phyloP scores from a whole-genome alignment of 2,113 vertebrate genomes.

The Hylia prasina region DNA sequence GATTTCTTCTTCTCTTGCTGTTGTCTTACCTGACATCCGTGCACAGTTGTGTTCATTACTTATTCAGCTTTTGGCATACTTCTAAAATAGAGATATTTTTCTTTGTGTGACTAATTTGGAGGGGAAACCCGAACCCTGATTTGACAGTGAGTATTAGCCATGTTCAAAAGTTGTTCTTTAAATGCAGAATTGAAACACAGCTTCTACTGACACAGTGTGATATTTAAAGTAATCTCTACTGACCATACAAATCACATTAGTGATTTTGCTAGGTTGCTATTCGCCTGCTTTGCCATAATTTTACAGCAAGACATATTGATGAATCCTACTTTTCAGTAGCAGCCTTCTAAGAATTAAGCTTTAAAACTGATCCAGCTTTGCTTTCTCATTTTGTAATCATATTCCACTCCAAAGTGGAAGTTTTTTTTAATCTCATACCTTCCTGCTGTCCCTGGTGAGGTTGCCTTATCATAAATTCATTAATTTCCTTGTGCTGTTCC shows the following conservation, averaged over 20 bases:
- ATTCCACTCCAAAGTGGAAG: not conserved
- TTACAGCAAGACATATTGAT: not conserved
- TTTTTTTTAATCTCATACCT: not conserved
- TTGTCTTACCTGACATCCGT: not conserved
- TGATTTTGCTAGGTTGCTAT: constrained; percentile 3
- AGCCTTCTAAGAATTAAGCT: constrained; percentile 29
- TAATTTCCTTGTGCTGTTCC: not conserved
- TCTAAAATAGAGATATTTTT: not conserved
- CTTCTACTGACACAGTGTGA: not conserved
- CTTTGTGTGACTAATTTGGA: not conserved
- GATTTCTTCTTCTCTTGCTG: not conserved
- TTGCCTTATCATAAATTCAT: not conserved
- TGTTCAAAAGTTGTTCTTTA: not conserved
- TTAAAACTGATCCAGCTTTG: not conserved
- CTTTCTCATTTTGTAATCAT: constrained; percentile 13
- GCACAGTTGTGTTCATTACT: not conserved
- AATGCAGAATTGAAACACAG: not conserved
- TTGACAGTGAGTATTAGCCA: not conserved
- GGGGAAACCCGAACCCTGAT: not conserved
- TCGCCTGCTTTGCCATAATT: not conserved
- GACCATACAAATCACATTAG: constrained; percentile 23
- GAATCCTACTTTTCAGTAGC: constrained; percentile 24
- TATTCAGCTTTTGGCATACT: not conserved
- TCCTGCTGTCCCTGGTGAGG: not conserved
- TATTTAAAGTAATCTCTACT: constrained; percentile 18